Evolutionary conservation across 2,888 invertebrate species (phyloP).

Genomic region (Tipula vernalis): DNA sequence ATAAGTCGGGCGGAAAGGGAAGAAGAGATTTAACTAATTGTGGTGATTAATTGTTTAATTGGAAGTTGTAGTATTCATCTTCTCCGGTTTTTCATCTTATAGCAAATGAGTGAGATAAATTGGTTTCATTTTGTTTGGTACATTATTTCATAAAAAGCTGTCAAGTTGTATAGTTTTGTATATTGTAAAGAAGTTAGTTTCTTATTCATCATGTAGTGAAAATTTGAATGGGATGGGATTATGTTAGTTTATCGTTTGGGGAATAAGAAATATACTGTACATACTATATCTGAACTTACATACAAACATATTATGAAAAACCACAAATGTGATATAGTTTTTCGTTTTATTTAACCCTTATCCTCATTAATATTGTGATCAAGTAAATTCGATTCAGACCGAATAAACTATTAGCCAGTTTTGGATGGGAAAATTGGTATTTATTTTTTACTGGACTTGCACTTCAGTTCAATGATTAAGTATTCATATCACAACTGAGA

Average conservation of each 20-base stretch:
- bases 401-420: not conserved
- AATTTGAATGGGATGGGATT: not conserved
- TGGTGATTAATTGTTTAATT: not conserved
- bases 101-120: not conserved
- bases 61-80: not conserved
- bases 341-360: not conserved
- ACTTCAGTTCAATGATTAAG: not conserved
- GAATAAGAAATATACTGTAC: not conserved
- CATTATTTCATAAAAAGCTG: not conserved
- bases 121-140: not conserved
- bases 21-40: not conserved
- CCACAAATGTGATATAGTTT: not conserved
- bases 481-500: not conserved
- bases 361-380: not conserved
- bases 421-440: not conserved
- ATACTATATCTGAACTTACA: not conserved
- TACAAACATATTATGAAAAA: not conserved
- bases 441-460: not conserved
- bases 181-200: not conserved
- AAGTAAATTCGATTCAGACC: not conserved
- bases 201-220: not conserved
- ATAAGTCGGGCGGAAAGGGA: not conserved
- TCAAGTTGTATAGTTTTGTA: not conserved
- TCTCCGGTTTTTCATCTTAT: not conserved
- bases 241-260: not conserved